These are phyloP conservation scores for Notothenia rossii DNA, from an alignment of 2,113 vertebrate genomes.

Conservation along the genomic window DNA sequence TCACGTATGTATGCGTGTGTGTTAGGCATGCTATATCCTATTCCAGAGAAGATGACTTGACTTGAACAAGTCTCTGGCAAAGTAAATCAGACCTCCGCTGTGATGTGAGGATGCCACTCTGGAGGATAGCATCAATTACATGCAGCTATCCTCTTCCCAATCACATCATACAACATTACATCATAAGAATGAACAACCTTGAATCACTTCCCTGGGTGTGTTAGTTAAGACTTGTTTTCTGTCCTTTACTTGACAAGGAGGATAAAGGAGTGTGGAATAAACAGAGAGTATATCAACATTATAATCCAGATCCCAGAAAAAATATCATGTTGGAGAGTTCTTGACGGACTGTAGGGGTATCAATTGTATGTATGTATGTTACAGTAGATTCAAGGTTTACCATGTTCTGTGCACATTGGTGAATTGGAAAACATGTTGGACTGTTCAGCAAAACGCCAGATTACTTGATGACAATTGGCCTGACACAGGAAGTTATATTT, in stretches of 20 bases:
- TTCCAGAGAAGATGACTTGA: slow-evolving; percentile 61
- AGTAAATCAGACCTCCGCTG: slow-evolving; percentile 67
- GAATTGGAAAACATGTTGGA: too few species aligned
- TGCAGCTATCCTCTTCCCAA: not conserved
- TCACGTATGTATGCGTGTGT: slow-evolving; percentile 15
- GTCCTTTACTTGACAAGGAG: slow-evolving; percentile 17
- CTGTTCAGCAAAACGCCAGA: not conserved
- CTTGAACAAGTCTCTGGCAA: slow-evolving; percentile 62
- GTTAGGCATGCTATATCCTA: slow-evolving; percentile 44
- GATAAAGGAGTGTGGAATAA: slow-evolving; percentile 18
- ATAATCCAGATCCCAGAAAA: slow-evolving; percentile 59
- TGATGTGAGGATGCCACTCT: slow-evolving; percentile 59
- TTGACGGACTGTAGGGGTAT: not conserved
- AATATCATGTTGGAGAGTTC: slow-evolving; percentile 45
- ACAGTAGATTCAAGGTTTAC: not conserved
- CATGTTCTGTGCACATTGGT: not conserved
- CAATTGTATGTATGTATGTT: too few species aligned
- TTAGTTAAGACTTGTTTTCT: slow-evolving; percentile 5
- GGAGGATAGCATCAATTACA: slow-evolving; percentile 67
- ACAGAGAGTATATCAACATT: slow-evolving; percentile 46
- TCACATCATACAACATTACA: slow-evolving; percentile 59
- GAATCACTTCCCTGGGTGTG: slow-evolving; percentile 10
- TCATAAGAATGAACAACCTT: slow-evolving; percentile 54
- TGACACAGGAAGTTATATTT: too few species aligned
- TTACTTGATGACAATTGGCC: not conserved